Evolutionary conservation across 2,113 vertebrate species (phyloP).

Genomic region (Upupa epops): DNA sequence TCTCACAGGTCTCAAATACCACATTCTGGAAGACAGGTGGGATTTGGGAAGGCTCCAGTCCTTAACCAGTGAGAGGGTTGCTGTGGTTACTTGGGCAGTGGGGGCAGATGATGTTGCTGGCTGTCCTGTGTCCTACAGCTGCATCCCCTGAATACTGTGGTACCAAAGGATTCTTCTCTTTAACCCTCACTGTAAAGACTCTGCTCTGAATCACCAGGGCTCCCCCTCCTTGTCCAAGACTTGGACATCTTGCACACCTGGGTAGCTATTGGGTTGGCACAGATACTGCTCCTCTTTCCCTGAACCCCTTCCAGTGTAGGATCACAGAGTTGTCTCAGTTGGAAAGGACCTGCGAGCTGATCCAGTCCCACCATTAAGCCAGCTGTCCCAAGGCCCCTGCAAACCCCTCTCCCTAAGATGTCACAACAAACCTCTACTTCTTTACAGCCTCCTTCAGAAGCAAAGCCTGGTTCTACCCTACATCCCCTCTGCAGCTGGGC

Average conservation of each 20-base stretch:
- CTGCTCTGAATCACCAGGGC: not conserved
- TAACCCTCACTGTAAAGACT: fast-evolving
- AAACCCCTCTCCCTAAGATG: too few relatives aligned
- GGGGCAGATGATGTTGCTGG: not conserved
- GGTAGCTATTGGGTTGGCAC: slow-evolving; percentile 52
- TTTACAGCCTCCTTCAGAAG: not conserved
- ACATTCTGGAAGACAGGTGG: slow-evolving; percentile 32
- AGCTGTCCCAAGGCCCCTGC: too few relatives aligned
- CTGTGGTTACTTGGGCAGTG: not conserved
- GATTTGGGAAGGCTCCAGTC: not conserved
- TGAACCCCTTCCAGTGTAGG: slow-evolving; percentile 16
- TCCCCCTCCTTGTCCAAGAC: not conserved
- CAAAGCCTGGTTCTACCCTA: slow-evolving; percentile 27
- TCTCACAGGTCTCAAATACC: not conserved
- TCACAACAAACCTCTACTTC: too few relatives aligned
- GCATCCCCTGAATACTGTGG: not conserved
- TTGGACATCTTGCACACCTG: not conserved
- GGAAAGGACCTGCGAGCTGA: too few relatives aligned
- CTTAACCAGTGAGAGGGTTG: not conserved
- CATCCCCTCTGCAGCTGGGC: slow-evolving; percentile 48
- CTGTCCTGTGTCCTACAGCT: not conserved
- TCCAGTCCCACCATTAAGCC: too few relatives aligned
- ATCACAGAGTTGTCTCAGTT: not conserved
- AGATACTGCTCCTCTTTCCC: slow-evolving; percentile 18
- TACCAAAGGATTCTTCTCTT: not conserved